Conservation (phyloP, 2,888 invertebrate species). For the Athetis lepigone region DNA sequence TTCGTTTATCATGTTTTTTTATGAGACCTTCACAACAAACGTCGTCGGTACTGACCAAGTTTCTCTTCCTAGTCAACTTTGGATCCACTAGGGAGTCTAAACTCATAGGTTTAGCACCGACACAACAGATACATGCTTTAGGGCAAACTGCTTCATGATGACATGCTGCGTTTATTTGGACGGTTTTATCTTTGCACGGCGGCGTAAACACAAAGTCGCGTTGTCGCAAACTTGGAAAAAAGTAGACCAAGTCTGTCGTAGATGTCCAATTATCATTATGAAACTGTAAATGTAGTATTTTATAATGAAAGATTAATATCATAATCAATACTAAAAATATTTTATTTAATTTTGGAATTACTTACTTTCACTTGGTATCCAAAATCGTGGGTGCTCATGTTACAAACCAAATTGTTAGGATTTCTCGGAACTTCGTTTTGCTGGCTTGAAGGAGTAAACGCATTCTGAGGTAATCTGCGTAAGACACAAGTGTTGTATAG, state of each 20-base stretch:
- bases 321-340: not conserved
- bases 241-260: conserved; percentile 83
- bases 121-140: conserved; percentile 66
- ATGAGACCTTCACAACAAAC: conserved; percentile 13
- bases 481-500: conserved; percentile 1
- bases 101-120: conserved; percentile 35
- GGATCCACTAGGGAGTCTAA: conserved; percentile 51
- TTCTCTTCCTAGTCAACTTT: conserved; percentile 11
- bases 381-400: conserved; percentile 26
- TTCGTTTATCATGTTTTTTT: conserved; percentile 32
- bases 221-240: conserved; percentile 73
- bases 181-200: conserved; percentile 58
- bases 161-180: conserved; percentile 69
- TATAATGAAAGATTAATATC: conserved; percentile 22
- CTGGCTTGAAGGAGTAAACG: conserved; percentile 6
- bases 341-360: not conserved
- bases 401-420: conserved; percentile 26
- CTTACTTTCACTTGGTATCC: conserved; percentile 59
- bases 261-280: conserved; percentile 84
- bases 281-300: conserved; percentile 74
- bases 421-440: conserved; percentile 38
- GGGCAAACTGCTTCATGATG: conserved; percentile 59
- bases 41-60: conserved; percentile 10
- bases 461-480: conserved; percentile 35
- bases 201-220: conserved; percentile 52